A percentile compares a stretch with the other conserved stretches of the same genome.
These are phyloP conservation scores for Anoura caudifer DNA, from an alignment of 2,113 vertebrate species.

Conservation along the genomic window DNA sequence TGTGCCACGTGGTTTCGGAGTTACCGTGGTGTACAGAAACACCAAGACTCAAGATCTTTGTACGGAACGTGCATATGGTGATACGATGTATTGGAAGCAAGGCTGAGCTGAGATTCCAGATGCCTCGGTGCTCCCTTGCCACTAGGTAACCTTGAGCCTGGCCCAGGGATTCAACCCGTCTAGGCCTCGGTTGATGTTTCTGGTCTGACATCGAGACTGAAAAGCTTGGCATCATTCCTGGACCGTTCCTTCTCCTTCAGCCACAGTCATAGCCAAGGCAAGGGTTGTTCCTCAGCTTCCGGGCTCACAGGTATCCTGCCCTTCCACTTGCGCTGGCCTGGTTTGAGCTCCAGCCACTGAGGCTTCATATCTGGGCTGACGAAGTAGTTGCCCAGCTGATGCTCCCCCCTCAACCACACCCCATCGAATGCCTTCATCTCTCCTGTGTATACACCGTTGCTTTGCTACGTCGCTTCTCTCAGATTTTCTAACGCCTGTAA, in stretches of 20 bases:
- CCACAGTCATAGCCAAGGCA: neutral
- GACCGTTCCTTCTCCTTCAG: neutral
- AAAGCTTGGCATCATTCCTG: neutral
- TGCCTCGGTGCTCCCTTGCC: neutral
- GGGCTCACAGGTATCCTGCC: neutral
- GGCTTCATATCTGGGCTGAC: neutral
- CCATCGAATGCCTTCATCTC: neutral
- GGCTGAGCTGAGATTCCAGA: neutral
- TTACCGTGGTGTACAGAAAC: neutral
- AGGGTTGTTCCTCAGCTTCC: neutral
- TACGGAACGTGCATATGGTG: neutral
- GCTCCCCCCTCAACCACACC: neutral
- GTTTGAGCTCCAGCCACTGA: neutral
- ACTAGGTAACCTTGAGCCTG: neutral
- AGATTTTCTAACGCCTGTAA: neutral
- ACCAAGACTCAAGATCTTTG: neutral
- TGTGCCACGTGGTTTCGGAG: neutral
- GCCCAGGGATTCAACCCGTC: neutral
- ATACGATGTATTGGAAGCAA: neutral
- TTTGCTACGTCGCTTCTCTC: neutral
- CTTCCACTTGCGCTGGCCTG: neutral
- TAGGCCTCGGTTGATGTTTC: neutral
- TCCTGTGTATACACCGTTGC: neutral
- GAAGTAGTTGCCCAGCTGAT: neutral
- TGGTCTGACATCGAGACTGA: neutral